Conservation (phyloP, 2,113 vertebrate genomes). For the Phrynosoma platyrhinos region DNA sequence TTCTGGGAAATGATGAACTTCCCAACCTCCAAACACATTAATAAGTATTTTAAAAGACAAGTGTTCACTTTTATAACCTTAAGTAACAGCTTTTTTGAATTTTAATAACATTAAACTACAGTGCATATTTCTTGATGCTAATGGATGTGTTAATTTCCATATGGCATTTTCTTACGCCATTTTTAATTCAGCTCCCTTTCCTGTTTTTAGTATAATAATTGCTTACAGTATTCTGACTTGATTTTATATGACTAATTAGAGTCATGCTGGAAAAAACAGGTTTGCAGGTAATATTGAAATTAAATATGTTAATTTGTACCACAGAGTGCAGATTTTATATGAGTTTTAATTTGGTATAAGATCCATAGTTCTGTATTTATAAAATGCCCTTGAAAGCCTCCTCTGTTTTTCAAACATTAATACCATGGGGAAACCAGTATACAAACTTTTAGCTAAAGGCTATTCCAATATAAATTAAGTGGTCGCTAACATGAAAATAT, state of each 20-base stretch:
- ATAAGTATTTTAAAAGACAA: conserved; percentile 66
- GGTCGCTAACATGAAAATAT: conserved; percentile 62
- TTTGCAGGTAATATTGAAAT: conserved; percentile 87
- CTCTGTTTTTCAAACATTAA: conserved; percentile 78
- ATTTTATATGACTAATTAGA: conserved; percentile 87
- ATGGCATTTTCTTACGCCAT: conserved; percentile 79
- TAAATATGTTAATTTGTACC: conserved; percentile 87
- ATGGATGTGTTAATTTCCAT: conserved; percentile 81
- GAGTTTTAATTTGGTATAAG: conserved; percentile 85
- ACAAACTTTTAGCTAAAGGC: conserved; percentile 80
- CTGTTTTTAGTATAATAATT: conserved; percentile 82
- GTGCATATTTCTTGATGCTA: conserved; percentile 77
- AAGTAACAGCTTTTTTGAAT: conserved; percentile 65
- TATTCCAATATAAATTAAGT: conserved; percentile 80
- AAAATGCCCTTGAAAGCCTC: conserved; percentile 80
- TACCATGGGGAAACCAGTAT: conserved; percentile 77
- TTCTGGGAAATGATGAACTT: conserved; percentile 65
- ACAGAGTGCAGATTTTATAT: conserved; percentile 81
- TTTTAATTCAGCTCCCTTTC: conserved; percentile 81
- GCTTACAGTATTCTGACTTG: conserved; percentile 78
- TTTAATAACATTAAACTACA: conserved; percentile 75
- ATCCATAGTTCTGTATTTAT: conserved; percentile 80
- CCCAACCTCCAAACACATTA: conserved; percentile 72
- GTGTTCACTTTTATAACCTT: conserved; percentile 54
- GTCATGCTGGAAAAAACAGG: conserved; percentile 76